Evolutionary conservation across 2,113 vertebrate genomes (phyloP).

Genomic region (Peromyscus maniculatus): DNA sequence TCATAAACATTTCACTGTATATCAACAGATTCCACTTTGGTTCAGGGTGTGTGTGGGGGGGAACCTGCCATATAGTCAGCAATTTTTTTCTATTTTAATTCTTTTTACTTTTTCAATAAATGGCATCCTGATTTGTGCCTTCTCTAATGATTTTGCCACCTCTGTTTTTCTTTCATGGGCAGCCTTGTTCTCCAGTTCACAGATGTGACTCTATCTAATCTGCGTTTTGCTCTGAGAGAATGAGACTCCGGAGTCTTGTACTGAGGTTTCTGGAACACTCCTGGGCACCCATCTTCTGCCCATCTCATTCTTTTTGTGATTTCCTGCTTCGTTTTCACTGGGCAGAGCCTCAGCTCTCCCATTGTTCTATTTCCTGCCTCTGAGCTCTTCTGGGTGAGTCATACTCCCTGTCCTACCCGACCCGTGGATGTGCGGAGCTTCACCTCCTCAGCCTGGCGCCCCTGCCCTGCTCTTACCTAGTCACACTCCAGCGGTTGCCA

Average conservation of each 20-base stretch:
- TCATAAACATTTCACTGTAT: fast-evolving
- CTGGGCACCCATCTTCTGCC: not conserved
- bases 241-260: not conserved
- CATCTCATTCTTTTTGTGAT: not conserved
- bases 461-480: not conserved
- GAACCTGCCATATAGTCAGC: not conserved
- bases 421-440: not conserved
- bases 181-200: not conserved
- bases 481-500: not conserved
- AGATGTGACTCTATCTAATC: not conserved
- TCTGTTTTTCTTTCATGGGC: not conserved
- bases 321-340: too few relatives aligned
- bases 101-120: not conserved
- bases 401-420: too few relatives aligned
- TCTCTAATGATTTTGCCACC: not conserved
- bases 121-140: not conserved
- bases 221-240: not conserved
- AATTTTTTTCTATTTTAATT: not conserved
- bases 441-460: not conserved
- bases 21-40: not conserved
- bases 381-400: not conserved
- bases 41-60: too few relatives aligned
- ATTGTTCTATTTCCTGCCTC: not conserved
- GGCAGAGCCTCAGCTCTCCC: not conserved
- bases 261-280: not conserved